phyloP scores from a whole-genome alignment of 1,140 invertebrate genomes.

The Andrena cerasifolii region DNA sequence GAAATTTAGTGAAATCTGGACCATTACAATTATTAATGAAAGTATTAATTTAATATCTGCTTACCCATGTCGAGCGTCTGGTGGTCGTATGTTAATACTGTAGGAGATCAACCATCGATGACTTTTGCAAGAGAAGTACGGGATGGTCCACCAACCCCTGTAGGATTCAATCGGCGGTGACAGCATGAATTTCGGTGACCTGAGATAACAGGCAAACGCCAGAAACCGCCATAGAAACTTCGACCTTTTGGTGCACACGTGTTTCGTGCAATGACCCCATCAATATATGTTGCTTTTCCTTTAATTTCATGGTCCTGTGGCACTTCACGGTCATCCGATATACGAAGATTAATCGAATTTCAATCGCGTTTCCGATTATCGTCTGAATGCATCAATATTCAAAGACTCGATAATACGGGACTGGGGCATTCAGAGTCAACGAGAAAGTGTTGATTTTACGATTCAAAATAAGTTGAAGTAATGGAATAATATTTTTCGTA shows the following conservation, averaged over 20 bases:
- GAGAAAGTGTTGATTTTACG: too few species aligned
- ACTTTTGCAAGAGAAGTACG: constrained; percentile 89
- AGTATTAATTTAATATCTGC: constrained; percentile 54
- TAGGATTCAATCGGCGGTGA: constrained; percentile 86
- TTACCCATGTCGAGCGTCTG: constrained; percentile 84
- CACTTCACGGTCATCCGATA: constrained; percentile 68
- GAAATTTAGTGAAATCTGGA: too few species aligned
- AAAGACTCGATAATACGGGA: neutral
- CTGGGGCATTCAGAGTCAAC: too few species aligned
- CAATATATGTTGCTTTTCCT: constrained; percentile 8
- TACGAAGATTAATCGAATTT: constrained; percentile 23
- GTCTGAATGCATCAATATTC: constrained; percentile 20
- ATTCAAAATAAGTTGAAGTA: too few species aligned
- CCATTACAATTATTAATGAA: too few species aligned
- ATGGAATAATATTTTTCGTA: too few species aligned
- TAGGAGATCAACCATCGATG: constrained; percentile 90
- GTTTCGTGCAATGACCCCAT: constrained; percentile 55
- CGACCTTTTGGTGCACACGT: constrained; percentile 52
- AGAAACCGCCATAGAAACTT: constrained; percentile 72
- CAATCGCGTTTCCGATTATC: neutral
- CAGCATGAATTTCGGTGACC: constrained; percentile 88
- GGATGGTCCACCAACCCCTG: constrained; percentile 91
- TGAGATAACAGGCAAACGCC: constrained; percentile 73
- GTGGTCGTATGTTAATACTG: constrained; percentile 87
- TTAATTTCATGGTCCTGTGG: constrained; percentile 30